Percentiles rank a stretch among this genome's conserved stretches.
Evolutionary conservation across 2,888 invertebrate species (phyloP).

Genomic region (Orthonevra nobilis): DNA sequence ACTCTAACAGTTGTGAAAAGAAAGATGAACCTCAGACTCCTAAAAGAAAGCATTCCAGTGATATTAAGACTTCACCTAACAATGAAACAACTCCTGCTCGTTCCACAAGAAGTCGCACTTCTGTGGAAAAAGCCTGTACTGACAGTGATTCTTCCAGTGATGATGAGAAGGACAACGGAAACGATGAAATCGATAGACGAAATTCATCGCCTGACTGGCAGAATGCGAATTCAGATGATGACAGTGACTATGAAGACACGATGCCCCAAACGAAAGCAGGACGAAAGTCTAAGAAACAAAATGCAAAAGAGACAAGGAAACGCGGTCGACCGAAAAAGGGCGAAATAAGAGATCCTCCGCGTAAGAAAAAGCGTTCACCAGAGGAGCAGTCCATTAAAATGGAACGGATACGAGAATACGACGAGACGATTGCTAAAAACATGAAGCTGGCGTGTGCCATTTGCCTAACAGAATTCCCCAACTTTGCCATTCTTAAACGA

Average conservation of each 20-base stretch:
- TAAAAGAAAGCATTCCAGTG: conserved; percentile 11
- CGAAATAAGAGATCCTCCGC: not conserved
- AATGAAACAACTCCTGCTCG: conserved; percentile 20
- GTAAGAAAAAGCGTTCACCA: conserved; percentile 27
- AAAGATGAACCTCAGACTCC: not conserved
- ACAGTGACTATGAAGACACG: conserved; percentile 48
- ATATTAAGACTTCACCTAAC: not conserved
- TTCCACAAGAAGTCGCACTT: conserved; percentile 45
- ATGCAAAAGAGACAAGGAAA: conserved; percentile 7
- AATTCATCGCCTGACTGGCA: conserved; percentile 33
- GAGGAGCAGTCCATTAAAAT: conserved; percentile 35
- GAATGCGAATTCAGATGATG: conserved; percentile 36
- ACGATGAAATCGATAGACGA: not conserved
- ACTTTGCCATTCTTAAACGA: conserved; percentile 73
- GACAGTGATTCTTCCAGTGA: conserved; percentile 29
- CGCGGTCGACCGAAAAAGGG: conserved; percentile 44
- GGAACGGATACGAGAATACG: conserved; percentile 72
- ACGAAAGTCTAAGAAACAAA: no score
- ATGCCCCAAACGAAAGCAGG: conserved; percentile 1
- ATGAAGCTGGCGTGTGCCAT: conserved; percentile 76
- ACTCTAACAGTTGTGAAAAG: not conserved
- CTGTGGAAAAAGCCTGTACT: conserved; percentile 8
- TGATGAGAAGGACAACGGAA: conserved; percentile 9
- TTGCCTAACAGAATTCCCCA: conserved; percentile 72
- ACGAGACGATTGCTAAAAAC: conserved; percentile 74